A percentile compares a stretch with the other conserved stretches of the same genome.
These are phyloP conservation scores for Ceratosolen solmsi DNA, from an alignment of 1,140 invertebrate genomes.

Conservation along the genomic window DNA sequence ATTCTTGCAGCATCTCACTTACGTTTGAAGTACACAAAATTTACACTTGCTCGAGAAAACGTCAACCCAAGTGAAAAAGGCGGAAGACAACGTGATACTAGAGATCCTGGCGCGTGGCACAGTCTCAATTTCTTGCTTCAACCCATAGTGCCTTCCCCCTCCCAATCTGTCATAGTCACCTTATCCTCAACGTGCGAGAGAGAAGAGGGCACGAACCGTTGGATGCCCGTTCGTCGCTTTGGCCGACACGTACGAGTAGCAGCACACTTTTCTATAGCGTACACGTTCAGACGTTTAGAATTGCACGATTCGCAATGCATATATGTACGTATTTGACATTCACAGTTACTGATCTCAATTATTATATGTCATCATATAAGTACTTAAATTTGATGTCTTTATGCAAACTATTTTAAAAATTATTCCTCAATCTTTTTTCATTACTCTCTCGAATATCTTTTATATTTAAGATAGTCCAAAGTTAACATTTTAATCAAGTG, in stretches of 20 bases:
- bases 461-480: no score
- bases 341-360: no score
- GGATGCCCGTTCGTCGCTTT: not conserved
- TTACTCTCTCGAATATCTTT: no score
- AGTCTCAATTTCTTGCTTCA: constrained; percentile 13
- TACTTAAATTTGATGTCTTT: no score
- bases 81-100: not conserved
- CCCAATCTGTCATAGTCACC: not conserved
- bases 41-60: not conserved
- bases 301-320: not conserved
- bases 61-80: not conserved
- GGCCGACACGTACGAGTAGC: not conserved
- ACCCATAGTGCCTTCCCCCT: not conserved
- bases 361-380: no score
- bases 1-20: not conserved
- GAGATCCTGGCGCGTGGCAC: not conserved
- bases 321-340: not conserved
- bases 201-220: constrained; percentile 20
- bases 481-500: no score
- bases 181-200: not conserved
- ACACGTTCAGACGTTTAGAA: not conserved
- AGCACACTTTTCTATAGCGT: not conserved
- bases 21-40: not conserved
- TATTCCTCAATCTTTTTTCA: no score
- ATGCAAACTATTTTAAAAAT: no score